These are phyloP conservation scores for Meteorus cinctellus DNA, from an alignment of 2,888 invertebrate genomes.

Conservation along the genomic window DNA sequence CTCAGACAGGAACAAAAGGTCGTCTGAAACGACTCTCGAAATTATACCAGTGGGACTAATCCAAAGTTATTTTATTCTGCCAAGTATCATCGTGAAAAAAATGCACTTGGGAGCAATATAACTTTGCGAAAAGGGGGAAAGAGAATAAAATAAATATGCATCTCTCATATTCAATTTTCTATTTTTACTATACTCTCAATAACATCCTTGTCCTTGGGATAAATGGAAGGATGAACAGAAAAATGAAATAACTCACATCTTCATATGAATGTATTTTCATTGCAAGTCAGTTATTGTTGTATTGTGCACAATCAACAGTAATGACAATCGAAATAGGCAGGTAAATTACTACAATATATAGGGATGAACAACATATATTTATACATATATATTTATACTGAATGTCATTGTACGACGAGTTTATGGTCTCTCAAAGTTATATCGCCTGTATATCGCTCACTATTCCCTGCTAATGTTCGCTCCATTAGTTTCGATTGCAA, in stretches of 20 bases:
- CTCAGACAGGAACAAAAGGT: constrained; percentile 43
- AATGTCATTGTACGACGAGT: constrained; percentile 67
- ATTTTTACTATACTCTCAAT: neutral
- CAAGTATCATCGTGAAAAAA: constrained; percentile 39
- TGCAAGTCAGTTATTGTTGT: neutral
- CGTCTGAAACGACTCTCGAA: constrained; percentile 1
- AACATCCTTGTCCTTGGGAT: neutral
- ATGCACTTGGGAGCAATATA: constrained; percentile 23
- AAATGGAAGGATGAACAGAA: neutral
- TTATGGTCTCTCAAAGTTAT: constrained; percentile 71
- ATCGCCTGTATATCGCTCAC: constrained; percentile 69
- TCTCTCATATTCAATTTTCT: constrained; percentile 17
- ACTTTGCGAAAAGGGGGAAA: neutral
- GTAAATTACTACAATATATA: constrained; percentile 1
- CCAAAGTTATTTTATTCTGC: constrained; percentile 37
- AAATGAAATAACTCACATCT: neutral
- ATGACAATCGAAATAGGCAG: constrained; percentile 11
- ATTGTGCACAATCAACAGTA: constrained; percentile 1
- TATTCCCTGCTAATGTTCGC: constrained; percentile 70
- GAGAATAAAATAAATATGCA: constrained; percentile 12
- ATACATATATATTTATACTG: neutral
- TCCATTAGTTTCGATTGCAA: constrained; percentile 67
- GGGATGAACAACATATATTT: neutral
- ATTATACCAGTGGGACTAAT: constrained; percentile 29
- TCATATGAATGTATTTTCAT: neutral